Evolutionary conservation across 2,113 vertebrate species (phyloP).

Genomic region (Crotophaga sulcirostris): DNA sequence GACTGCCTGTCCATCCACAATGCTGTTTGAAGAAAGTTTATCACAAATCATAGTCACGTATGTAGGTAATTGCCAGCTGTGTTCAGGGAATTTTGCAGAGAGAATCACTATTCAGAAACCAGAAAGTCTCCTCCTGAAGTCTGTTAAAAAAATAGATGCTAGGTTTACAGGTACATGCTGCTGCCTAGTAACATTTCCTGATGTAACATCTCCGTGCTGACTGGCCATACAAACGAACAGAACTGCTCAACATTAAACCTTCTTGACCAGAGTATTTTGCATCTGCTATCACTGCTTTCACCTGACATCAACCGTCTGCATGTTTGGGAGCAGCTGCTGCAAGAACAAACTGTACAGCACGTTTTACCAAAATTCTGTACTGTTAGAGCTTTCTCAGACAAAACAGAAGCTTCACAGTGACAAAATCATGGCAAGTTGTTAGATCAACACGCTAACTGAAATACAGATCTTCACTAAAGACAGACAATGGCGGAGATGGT

Average conservation of each 20-base stretch:
- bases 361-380: not conserved
- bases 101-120: not conserved
- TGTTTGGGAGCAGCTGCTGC: not conserved
- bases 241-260: not conserved
- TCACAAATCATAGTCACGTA: not conserved
- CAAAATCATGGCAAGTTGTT: not conserved
- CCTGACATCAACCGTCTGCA: not conserved
- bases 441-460: not conserved
- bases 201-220: not conserved
- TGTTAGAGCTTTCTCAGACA: not conserved
- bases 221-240: not conserved
- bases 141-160: not conserved
- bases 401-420: not conserved
- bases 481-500: not conserved
- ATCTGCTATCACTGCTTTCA: not conserved
- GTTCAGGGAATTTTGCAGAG: not conserved
- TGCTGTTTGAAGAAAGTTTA: not conserved
- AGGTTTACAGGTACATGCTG: not conserved
- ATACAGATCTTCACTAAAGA: not conserved
- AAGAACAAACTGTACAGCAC: not conserved
- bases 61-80: not conserved
- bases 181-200: not conserved
- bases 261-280: not conserved
- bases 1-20: not conserved
- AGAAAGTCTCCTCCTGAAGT: not conserved